Evolutionary conservation across 2,113 vertebrate species (phyloP), one percentile per base, ranked within the genome.

Genomic region (Dromiciops gliroides): DNA sequence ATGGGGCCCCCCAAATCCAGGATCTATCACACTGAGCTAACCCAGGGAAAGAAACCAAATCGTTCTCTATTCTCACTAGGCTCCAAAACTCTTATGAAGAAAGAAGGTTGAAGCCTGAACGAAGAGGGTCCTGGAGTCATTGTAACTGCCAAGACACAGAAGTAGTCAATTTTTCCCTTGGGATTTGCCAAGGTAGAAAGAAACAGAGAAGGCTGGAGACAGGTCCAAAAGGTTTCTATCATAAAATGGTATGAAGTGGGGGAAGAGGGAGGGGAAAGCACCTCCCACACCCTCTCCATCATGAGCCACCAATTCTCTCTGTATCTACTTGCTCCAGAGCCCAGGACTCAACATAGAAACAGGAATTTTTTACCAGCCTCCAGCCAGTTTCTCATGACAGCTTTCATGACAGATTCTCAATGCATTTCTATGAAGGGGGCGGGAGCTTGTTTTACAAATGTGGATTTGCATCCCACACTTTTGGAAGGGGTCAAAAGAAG

Each of bases 241-340:
- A 83, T 83, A 44, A 75, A 75, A 75, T 75, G 60, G 4, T 75
- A n/a, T 75, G 37, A 60, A 37, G 60, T 19, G 60, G 60, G 14
- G 37, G 25, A 26, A 56, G 25, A 67, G 11, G 51, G 19, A 50
- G 9, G 49, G 49, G 49, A 9, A 9, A 50, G 9, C 3, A 50
- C 16, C 26, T 90, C 60, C 92, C n/a, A n/a, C n/a, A n/a, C n/a
- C n/a, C n/a, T n/a, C n/a, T n/a, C n/a, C n/a, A n/a, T n/a, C n/a
- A n/a, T 88, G 94, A 89, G 88, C 88, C 37, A 93, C 89, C 37
- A 93, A 90, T 92, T 53, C 83, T 52, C 91, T 28, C n/a, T 47
- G 22, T 47, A 47, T 50, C 52, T 47, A 49, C 48, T 93, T 94
- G 88, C 95, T 90, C 91, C 90, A 94, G 94, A 93, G 52, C 12